Evolutionary conservation across 2,113 vertebrate genomes (phyloP), one percentile per base, ranked within the genome.

Genomic region (Barbus barbus): DNA sequence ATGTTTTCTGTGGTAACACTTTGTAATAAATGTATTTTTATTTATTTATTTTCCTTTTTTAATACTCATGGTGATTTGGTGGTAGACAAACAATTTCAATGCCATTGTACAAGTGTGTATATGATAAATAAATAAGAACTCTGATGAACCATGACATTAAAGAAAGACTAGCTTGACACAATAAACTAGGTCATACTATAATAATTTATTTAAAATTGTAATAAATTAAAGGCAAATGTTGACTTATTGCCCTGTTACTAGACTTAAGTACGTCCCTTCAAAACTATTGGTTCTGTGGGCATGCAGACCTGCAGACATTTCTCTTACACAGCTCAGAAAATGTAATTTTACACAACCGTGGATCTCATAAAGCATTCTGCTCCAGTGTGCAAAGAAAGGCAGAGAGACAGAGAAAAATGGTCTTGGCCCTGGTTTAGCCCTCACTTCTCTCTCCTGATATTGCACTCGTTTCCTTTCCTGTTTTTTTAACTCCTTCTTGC

Each of bases 301-400:
- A 0, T 69, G 5, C 9, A 22, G 20, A 22, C 33, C 20, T 69
- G 9, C 9, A 12, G 65, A 69, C 22, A 69, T 69, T 22, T 69
- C 20, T 22, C 33, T 69, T 38, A 69, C 65, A 69, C 46, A 26
- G 46, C n/a, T 48, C 63, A 33, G 65, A 72, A 78, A 86, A 86
- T 78, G 63, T 82, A 67, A 86, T 82, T 86, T 82, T 78, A 83
- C 44, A 65, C 84, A 86, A 33, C 73, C 41, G 28, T 78, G 24
- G 63, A 61, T 38, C 75, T 86, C 67, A 78, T 86, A 86, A 86
- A 73, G 24, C 51, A 78, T 71, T 41, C 74, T 48, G 75, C 38
- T 83, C 16, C 6, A 78, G 80, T 61, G 56, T 26, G 58, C 2
- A 67, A 24, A 53, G 71, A n/a, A 31, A 41, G 56, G 69, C 8